Conservation (phyloP, 2,113 vertebrate species). For the Passer domesticus region DNA sequence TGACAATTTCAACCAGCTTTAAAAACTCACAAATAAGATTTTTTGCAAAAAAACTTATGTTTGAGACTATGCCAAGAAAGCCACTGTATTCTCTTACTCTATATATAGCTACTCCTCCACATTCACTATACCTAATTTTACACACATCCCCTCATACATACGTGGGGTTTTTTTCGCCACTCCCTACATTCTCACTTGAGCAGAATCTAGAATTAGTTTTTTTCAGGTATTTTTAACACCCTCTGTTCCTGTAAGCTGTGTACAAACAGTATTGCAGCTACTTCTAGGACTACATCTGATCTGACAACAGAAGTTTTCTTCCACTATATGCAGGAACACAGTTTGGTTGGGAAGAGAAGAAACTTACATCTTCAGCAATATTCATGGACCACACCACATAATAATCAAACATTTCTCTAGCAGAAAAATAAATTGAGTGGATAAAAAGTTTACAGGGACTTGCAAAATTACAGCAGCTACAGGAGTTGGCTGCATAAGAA, state of each 20-base stretch:
- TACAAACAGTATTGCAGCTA: not conserved
- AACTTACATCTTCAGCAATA: not conserved
- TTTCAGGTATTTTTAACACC: not conserved
- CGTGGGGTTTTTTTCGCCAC: not conserved
- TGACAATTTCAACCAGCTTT: not conserved
- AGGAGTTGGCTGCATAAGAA: not conserved
- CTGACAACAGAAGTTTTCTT: not conserved
- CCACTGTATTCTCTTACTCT: not conserved
- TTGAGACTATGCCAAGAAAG: not conserved
- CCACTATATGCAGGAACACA: not conserved
- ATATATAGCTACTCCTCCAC: not conserved
- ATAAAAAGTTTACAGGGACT: not conserved
- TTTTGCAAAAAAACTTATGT: not conserved
- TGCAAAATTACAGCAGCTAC: not conserved
- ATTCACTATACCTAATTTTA: not conserved
- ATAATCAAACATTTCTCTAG: not conserved
- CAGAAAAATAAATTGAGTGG: not conserved
- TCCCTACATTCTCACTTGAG: not conserved
- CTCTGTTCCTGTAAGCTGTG: not conserved
- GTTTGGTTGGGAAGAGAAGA: not conserved
- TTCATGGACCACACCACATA: not conserved
- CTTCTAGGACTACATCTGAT: not conserved
- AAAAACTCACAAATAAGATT: not conserved
- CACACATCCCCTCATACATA: not conserved
- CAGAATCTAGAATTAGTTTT: not conserved